Evolutionary conservation across 2,797 vertebrate species (phyloP), one percentile per base, ranked within the genome.

Genomic region (Eospalax fontanierii): DNA sequence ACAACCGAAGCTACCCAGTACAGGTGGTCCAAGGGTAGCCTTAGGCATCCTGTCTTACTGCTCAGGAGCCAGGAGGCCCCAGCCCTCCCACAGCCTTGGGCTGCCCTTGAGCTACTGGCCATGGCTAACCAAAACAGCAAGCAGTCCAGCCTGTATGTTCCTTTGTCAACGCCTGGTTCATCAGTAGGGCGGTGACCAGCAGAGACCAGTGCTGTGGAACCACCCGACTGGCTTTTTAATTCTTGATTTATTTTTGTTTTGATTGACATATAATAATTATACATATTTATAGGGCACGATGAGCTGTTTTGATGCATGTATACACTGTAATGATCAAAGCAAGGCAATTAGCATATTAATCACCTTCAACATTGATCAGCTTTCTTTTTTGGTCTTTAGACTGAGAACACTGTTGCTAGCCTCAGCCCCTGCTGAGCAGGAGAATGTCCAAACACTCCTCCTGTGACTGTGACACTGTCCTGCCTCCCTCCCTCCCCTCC

Each of bases 201-300:
- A 19, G 46, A 21, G 28, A 15, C 38, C 35, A 18, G 40, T 24
- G 43, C 40, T 2, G 5, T 24, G 26, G 43, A 79, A 24, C 46
- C 28, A 26, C 63, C 83, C 65, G 9, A 19, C 38, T 3, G 6
- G 33, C 35, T n/a, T 86, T 76, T 59, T 16, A 90, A 71, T 70
- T 70, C 74, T 46, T 59, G 46, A 59, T 76, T 92, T 76, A 46
- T 70, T 92, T 92, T 14, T 19, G 43, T 78, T 85, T 86, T 86
- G 82, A 70, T 70, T 40, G 73, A 59, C 30, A 35, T 3, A 1
- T 35, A 71, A 61, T 35, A 63, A 86, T 35, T 71, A 16, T 35
- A 50, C 65, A 71, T 61, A 61, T 46, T 87, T 35, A 46, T 8
- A 22, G 50, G 33, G 46, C 7, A 46, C 40, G 35, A 71, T 35